Evolutionary conservation across 1,140 invertebrate species (phyloP), one percentile per base, ranked within the genome.

Genomic region (Trichoplusia ni): DNA sequence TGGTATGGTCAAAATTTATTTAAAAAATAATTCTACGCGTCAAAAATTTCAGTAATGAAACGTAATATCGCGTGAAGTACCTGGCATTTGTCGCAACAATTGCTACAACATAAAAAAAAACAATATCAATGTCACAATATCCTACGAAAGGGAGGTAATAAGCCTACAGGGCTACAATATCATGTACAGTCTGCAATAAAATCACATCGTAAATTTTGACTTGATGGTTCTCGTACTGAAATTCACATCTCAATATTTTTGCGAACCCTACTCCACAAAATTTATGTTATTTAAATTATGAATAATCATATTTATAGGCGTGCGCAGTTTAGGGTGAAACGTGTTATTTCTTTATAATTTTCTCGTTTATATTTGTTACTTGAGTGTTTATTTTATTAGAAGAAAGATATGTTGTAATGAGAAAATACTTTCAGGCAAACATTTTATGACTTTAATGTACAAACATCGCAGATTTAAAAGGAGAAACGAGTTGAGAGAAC

Each of bases 221-320:
- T 58, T 58, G 25, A 58, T 38, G 27, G 38, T 13, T 11, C 40
- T 11, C 9, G 9, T 33, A 3, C 11, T 33, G 29, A 8, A 11
- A n/a, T 33, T 23, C 37, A 42, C 35, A 37, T 27, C 23, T 27
- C 33, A 11, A 56, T 40, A 23, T 56, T 40, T 56, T 40, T 40
- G 21, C 35, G 53, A 56, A 56, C 53, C 53, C 35, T 42, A 56
- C 37, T 18, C 13, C n/a, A 14, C 42, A 29, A 38, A 23, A 29
- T 40, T 56, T 40, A 42, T 56, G 23, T 38, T 29, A 56, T 56
- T 56, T 56, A 56, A 56, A 56, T 56, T 40, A 56, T 42, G 53
- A 40, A 37, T 27, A 4, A 3, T 49, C 46, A 49, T 49, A 49
- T 49, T 49, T 49, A 49, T 49, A 14, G 46, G 13, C 5, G 8